Evolutionary conservation across 2,797 vertebrate species (phyloP), one percentile per base, ranked within the genome.

Genomic region (Aotus griseimembra): DNA sequence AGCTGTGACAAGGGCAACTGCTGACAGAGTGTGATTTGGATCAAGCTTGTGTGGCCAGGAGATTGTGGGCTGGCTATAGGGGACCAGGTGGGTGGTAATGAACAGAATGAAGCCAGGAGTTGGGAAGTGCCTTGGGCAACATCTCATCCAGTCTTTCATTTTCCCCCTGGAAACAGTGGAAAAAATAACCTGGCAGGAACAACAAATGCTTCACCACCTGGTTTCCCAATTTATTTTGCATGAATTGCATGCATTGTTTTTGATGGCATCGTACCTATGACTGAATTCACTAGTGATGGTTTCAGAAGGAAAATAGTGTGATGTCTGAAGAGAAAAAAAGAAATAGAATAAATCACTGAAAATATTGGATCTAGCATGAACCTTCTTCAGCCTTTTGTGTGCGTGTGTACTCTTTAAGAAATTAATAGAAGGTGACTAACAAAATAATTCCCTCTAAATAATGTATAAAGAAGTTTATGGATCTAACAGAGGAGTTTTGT

Each of bases 1-100:
- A 3, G 36, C 33, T 8, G 4, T n/a, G 73, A 11, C 2, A 1
- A 79, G 61, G 15, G 7, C 3, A 0, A 15, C n/a, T n/a, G 17
- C 61, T 67, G 79, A 55, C 83, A 30, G 22, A 28, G 10, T 6
- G 17, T 36, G 70, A 46, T 30, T 44, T 52, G 28, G 22, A 14
- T 44, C 46, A 22, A 13, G 17, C 15, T 17, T 15, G 0, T 1
- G 30, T 24, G 79, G 46, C 30, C 55, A 30, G 20, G 10, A 24
- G 2, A 13, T 3, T 2, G 7, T 7, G 48, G 39, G 15, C 55
- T 11, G 4, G 6, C 33, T 22, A 2, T 12, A 13, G n/a, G 12
- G 17, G 39, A 19, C 64, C n/a, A 5, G 26, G 26, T 36, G 19
- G 26, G 72, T 70, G 87, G 48, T 19, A 13, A 10, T 0, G 48